phyloP scores from a whole-genome alignment of 2,888 invertebrate genomes.

The Ormyrus rosae region DNA sequence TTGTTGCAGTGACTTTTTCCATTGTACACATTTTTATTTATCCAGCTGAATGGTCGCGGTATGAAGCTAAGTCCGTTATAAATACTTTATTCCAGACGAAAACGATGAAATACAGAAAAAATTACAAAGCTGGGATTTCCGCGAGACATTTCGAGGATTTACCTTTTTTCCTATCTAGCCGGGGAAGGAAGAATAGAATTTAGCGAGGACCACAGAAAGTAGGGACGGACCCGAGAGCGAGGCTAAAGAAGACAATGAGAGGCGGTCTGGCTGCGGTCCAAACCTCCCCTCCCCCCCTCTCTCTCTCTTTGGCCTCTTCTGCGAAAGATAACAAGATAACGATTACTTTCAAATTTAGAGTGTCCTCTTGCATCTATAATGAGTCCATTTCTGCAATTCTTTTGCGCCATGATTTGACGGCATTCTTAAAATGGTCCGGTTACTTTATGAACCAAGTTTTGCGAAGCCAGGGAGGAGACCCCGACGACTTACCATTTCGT shows the following conservation, averaged over 20 bases:
- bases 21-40: conserved; percentile 45
- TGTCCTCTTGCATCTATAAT: conserved; percentile 56
- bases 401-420: conserved; percentile 29
- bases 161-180: conserved; percentile 1
- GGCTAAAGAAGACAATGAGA: conserved; percentile 53
- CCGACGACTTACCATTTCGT: neutral
- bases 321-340: conserved; percentile 60
- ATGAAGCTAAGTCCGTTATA: conserved; percentile 30
- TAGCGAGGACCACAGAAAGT: conserved; percentile 45
- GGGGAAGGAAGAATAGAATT: conserved; percentile 49
- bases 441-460: conserved; percentile 19
- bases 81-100: conserved; percentile 46
- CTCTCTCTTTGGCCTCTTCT: conserved; percentile 40
- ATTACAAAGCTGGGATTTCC: conserved; percentile 39
- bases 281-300: neutral
- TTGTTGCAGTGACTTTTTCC: conserved; percentile 54
- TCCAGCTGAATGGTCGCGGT: conserved; percentile 23
- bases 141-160: conserved; percentile 40
- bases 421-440: conserved; percentile 24
- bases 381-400: conserved; percentile 35
- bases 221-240: conserved; percentile 17
- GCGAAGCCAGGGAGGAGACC: neutral
- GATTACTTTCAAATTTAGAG: conserved; percentile 61
- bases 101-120: conserved; percentile 30
- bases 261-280: conserved; percentile 53